phyloP scores from a whole-genome alignment of 2,113 vertebrate species.

The Tragelaphus strepsiceros region DNA sequence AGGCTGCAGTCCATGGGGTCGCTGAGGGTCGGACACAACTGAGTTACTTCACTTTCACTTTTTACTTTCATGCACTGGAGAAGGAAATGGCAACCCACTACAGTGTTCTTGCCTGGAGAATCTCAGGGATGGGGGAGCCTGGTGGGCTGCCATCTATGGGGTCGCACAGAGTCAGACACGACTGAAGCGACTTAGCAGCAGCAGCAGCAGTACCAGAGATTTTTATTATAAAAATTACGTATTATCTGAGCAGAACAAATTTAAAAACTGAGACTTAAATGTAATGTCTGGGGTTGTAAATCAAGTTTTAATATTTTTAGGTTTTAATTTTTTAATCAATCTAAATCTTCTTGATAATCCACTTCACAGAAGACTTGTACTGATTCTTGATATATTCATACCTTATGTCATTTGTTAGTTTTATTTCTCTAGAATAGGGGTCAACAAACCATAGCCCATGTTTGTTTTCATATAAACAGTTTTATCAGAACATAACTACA shows the following conservation, averaged over 20 bases:
- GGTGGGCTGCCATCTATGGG: too few species aligned
- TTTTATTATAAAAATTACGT: background rate
- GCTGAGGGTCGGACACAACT: too few species aligned
- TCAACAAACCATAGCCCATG: background rate
- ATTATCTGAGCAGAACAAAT: background rate
- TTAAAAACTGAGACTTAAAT: slow-evolving; percentile 5
- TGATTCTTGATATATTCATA: background rate
- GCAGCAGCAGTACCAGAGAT: background rate
- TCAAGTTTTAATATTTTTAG: background rate
- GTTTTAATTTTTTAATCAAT: slow-evolving; percentile 23
- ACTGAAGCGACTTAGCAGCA: too few species aligned
- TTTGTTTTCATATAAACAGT: slow-evolving; percentile 8
- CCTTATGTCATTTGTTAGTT: background rate
- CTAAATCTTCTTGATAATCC: slow-evolving; percentile 31
- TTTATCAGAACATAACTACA: background rate
- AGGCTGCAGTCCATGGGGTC: too few species aligned
- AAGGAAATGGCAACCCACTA: too few species aligned
- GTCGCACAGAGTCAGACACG: too few species aligned
- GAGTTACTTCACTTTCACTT: too few species aligned
- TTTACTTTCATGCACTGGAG: too few species aligned
- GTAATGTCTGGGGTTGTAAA: background rate
- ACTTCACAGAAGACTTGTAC: background rate
- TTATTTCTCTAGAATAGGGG: background rate
- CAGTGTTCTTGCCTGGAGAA: too few species aligned
- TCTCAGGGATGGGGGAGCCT: too few species aligned